These are phyloP conservation scores for Trypoxylus dichotomus DNA, from an alignment of 1,140 invertebrate species.

Conservation along the genomic window DNA sequence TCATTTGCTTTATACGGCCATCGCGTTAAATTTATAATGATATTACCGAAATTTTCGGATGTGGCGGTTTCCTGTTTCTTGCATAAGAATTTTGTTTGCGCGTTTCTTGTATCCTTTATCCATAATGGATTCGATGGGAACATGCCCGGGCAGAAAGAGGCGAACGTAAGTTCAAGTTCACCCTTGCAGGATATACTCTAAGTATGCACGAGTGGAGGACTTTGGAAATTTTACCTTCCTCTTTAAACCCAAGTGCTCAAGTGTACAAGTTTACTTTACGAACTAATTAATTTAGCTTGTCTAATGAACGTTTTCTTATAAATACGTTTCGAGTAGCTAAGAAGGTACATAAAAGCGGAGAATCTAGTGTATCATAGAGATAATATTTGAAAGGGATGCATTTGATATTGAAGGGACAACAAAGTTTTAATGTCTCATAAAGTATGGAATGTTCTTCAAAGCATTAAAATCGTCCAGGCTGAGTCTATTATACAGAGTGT, in stretches of 20 bases:
- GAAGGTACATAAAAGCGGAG: not conserved
- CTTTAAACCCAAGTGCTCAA: not conserved
- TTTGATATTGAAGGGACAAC: too few relatives aligned
- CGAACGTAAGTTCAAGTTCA: not conserved
- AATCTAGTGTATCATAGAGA: not conserved
- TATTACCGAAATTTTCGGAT: not conserved
- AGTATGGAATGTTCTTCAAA: too few relatives aligned
- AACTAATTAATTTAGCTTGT: not conserved
- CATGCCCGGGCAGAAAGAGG: not conserved
- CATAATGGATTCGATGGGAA: not conserved
- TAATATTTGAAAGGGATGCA: too few relatives aligned
- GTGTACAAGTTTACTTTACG: not conserved
- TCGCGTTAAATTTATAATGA: not conserved
- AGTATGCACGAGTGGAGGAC: not conserved
- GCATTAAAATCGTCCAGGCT: too few relatives aligned
- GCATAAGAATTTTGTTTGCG: not conserved
- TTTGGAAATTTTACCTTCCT: constrained; percentile 2
- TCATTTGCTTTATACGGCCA: not conserved
- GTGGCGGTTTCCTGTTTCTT: not conserved
- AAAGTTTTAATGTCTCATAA: too few relatives aligned
- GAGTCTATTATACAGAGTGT: too few relatives aligned
- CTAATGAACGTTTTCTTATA: not conserved
- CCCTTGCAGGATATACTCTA: not conserved
- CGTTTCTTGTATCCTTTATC: constrained; percentile 2
- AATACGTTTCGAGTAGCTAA: not conserved